Evolutionary conservation across 2,888 invertebrate genomes (phyloP), one percentile per base, ranked within the genome.

Genomic region (Cryptophagus acutangulus): DNA sequence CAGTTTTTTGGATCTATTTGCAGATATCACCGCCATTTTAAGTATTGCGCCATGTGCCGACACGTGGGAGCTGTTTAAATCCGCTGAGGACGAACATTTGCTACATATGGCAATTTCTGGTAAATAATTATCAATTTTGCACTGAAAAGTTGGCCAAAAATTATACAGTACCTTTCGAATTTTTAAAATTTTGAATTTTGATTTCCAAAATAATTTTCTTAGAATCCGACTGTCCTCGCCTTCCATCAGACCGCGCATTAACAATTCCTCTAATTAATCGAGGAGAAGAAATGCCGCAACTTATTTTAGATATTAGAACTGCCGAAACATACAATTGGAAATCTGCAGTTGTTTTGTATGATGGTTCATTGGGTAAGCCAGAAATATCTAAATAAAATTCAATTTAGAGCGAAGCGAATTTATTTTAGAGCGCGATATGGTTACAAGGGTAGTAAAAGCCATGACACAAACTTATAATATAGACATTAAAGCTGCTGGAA

Each of bases 191-290:
- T 28, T 33, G n/a, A 8, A 15, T 17, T 14, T 18, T 33, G 8
- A 29, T 13, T n/a, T n/a, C n/a, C n/a, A n/a, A n/a, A n/a, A n/a
- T 25, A 36, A 33, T 31, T 10, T 36, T 50, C 59, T 41, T 49
- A 76, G 88, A 86, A 60, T 74, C 81, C 1, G 84, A 88, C 58
- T 90, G 90, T 62, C 84, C 87, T 0, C 74, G 90, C 25, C 65
- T 90, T 33, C 85, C 87, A 0, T 55, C 71, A 0, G 67, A 74
- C 17, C 72, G 78, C 12, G 87, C 86, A 0, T 72, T 89, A 18
- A 86, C 84, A 34, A 77, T 79, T 38, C 87, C 89, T 0, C 70
- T 82, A 38, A 70, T 83, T n/a, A 72, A 73, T 1, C 70, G 74
- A 25, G 84, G 86, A 0, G 76, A 84, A 44, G 89, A 89, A 65